These are phyloP conservation scores for Meloe dianella DNA, from an alignment of 2,888 invertebrate genomes.

Conservation along the genomic window DNA sequence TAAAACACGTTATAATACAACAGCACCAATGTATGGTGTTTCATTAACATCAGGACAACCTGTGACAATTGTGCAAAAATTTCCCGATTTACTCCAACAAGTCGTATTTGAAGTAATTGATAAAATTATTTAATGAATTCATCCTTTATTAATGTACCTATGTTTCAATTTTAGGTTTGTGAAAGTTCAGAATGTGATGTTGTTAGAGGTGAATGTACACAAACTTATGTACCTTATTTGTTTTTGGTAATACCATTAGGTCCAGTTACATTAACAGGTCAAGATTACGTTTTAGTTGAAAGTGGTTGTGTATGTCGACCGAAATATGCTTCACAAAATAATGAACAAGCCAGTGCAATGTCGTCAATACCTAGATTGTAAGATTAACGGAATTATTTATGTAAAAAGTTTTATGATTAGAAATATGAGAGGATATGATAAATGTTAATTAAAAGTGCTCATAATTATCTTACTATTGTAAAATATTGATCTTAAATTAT, in stretches of 20 bases:
- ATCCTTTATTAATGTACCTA: background rate
- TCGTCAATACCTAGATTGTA: slow-evolving; percentile 56
- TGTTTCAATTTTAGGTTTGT: slow-evolving; percentile 65
- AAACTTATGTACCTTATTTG: slow-evolving; percentile 89
- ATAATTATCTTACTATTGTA: slow-evolving; percentile 8
- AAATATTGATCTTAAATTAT: slow-evolving; percentile 9
- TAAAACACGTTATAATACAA: slow-evolving; percentile 89
- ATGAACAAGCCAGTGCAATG: slow-evolving; percentile 55
- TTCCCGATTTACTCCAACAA: slow-evolving; percentile 89
- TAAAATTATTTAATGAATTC: background rate
- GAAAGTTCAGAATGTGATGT: slow-evolving; percentile 81
- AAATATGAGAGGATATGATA: background rate
- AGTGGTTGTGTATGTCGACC: slow-evolving; percentile 90
- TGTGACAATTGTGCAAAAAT: slow-evolving; percentile 92
- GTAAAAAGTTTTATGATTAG: background rate
- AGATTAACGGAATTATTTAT: background rate
- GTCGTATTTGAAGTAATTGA: slow-evolving; percentile 85
- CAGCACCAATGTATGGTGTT: slow-evolving; percentile 94
- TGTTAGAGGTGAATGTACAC: slow-evolving; percentile 87
- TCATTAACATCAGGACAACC: slow-evolving; percentile 91
- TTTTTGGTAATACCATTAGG: slow-evolving; percentile 90
- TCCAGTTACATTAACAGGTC: slow-evolving; percentile 88
- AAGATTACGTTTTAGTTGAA: slow-evolving; percentile 93
- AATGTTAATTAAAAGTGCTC: background rate
- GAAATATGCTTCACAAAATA: slow-evolving; percentile 55